A percentile compares a stretch with the other conserved stretches of the same genome.
phyloP scores from a whole-genome alignment of 2,113 vertebrate genomes.

The Cheilinus undulatus region DNA sequence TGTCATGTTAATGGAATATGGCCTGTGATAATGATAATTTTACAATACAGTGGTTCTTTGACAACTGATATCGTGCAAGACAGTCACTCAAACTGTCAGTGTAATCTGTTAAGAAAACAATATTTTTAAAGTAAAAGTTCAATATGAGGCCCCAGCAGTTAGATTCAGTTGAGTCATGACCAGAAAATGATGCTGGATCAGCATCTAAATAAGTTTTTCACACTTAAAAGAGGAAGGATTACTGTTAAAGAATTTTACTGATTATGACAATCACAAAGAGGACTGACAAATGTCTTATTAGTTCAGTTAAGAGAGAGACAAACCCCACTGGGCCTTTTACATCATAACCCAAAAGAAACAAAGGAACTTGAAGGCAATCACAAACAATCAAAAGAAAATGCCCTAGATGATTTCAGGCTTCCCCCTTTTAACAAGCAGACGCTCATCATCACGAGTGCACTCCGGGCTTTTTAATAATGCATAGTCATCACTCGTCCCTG shows the following conservation, averaged over 20 bases:
- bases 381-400: constrained; percentile 12
- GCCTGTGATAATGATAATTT: too few species aligned
- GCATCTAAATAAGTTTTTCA: too few species aligned
- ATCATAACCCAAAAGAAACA: constrained; percentile 9
- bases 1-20: too few species aligned
- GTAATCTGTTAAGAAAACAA: too few species aligned
- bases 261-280: not conserved
- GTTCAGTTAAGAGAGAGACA: not conserved
- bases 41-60: too few species aligned
- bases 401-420: constrained; percentile 43
- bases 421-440: constrained; percentile 57
- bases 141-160: too few species aligned
- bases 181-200: too few species aligned
- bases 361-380: constrained; percentile 5
- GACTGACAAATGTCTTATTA: constrained; percentile 11
- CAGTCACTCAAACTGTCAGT: too few species aligned
- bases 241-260: not conserved
- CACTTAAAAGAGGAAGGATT: too few species aligned
- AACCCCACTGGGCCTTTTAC: constrained; percentile 16
- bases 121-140: too few species aligned
- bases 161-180: too few species aligned
- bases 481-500: constrained; percentile 52
- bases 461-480: constrained; percentile 74
- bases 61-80: too few species aligned
- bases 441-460: constrained; percentile 61